Evolutionary conservation across 2,888 invertebrate genomes (phyloP), one percentile per base, ranked within the genome.

Genomic region (Amblyjoppa fuscipennis): DNA sequence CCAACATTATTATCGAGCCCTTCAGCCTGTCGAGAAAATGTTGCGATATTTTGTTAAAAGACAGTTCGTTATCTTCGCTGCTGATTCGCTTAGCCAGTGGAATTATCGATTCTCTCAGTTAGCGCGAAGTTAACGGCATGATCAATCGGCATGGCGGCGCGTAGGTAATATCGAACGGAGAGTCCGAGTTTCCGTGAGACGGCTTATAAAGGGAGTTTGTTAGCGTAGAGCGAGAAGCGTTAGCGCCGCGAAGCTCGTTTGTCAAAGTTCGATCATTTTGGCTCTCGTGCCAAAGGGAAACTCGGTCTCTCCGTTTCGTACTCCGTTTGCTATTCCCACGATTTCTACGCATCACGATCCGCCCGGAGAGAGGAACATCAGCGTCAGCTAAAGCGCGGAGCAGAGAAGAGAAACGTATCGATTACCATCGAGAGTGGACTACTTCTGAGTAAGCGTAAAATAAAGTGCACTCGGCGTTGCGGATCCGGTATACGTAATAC

Each of bases 231-330:
- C 59, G 61, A 74, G 53, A 45, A 71, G 31, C 81, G 86, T 85
- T 69, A 79, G 82, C 82, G 64, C 73, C 81, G 68, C 68, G 61
- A 31, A 75, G 80, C 83, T 86, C 89, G 84, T 89, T 90, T 85
- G 83, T 90, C 88, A 89, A 86, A 88, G 85, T 88, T 87, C 76
- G 83, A 88, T 89, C 79, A 87, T 88, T 88, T 89, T 88, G 88
- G 88, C 85, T 85, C 87, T 66, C 80, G 69, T 70, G 80, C 85
- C 86, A 87, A 81, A 80, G 81, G 64, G 45, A 53, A 68, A 68
- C 38, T 64, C 73, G 45, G 61, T 51, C 45, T 64, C 25, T 68
- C 56, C 16, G 4, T 61, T 64, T 76, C n/a, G 38, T 31, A 34
- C 71, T 66, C 71, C 64, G 41, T 34, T 51, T n/a, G 7, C 38